Evolutionary conservation across 2,113 vertebrate species (phyloP).

Genomic region (Eurystomus gularis): DNA sequence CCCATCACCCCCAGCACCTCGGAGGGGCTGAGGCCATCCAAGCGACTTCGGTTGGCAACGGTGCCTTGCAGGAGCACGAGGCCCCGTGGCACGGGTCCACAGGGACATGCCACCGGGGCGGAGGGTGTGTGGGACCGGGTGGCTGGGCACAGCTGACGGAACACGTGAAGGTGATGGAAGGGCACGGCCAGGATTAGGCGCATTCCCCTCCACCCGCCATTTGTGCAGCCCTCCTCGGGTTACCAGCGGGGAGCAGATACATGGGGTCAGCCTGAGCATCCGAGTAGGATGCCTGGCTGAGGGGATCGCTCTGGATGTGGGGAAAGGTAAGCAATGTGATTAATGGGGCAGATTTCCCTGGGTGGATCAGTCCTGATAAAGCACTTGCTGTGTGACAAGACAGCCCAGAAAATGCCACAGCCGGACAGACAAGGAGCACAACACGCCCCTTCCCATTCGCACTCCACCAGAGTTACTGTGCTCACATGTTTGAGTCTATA

Average conservation of each 20-base stretch:
- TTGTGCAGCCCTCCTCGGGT: not conserved
- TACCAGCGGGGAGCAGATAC: not conserved
- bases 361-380: not conserved
- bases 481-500: rapidly evolving
- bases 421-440: not conserved
- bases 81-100: not conserved
- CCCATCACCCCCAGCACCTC: not conserved
- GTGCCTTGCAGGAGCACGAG: not conserved
- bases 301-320: not conserved
- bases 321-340: not conserved
- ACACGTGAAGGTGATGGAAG: conserved; percentile 38
- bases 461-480: not conserved
- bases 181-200: conserved; percentile 15
- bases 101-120: not conserved
- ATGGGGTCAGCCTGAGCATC: not conserved
- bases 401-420: not conserved
- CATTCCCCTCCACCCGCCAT: not conserved
- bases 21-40: not conserved
- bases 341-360: not conserved
- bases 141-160: not conserved
- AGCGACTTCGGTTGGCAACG: not conserved
- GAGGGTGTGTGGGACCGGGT: not conserved
- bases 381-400: rapidly evolving
- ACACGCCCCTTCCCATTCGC: not conserved
- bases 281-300: not conserved